Evolutionary conservation across 2,888 invertebrate genomes (phyloP).

Genomic region (Antheraea yamamai): DNA sequence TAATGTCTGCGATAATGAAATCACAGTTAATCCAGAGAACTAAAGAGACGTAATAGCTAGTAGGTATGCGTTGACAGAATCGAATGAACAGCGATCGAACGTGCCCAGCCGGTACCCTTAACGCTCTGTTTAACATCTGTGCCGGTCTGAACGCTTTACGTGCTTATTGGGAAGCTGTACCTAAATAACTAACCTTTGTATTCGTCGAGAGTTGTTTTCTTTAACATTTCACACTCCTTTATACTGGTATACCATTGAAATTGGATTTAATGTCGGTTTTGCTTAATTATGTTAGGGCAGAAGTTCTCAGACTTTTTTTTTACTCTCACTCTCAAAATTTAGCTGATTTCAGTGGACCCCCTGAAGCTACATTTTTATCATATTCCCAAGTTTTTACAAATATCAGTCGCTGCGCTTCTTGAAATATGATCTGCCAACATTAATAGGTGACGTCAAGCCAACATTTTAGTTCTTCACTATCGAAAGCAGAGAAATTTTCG

Average conservation of each 20-base stretch:
- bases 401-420: too few relatives aligned
- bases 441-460: too few relatives aligned
- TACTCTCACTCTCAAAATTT: too few relatives aligned
- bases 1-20: background rate
- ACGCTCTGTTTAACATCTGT: conserved; percentile 18
- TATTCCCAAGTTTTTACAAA: too few relatives aligned
- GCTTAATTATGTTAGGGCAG: too few relatives aligned
- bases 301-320: too few relatives aligned
- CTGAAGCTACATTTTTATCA: too few relatives aligned
- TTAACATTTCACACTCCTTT: background rate
- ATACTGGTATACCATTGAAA: background rate
- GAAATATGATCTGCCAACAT: too few relatives aligned
- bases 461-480: too few relatives aligned
- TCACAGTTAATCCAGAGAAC: background rate
- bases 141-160: conserved; percentile 27
- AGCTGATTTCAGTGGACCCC: too few relatives aligned
- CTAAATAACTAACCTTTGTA: conserved; percentile 2
- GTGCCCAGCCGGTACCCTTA: conserved; percentile 23
- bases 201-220: background rate
- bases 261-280: background rate
- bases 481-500: too few relatives aligned
- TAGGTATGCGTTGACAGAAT: background rate
- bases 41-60: background rate
- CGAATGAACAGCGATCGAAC: conserved; percentile 2
- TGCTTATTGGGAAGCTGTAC: conserved; percentile 12